These are phyloP conservation scores for Colletes gigas DNA, from an alignment of 1,140 invertebrate genomes.

Conservation along the genomic window DNA sequence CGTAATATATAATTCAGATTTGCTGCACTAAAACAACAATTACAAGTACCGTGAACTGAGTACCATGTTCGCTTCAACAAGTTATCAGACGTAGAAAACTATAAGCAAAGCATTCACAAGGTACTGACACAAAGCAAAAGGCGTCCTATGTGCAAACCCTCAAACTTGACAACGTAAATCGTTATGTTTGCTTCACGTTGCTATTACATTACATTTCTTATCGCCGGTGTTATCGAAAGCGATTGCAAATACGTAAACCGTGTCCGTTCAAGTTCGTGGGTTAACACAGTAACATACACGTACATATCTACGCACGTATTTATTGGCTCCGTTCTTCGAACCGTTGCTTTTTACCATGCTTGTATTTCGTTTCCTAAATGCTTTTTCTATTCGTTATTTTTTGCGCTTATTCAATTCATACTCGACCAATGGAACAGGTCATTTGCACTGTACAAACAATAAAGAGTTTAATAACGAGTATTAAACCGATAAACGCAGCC, in stretches of 20 bases:
- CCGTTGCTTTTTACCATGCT: neutral
- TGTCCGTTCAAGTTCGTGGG: constrained; percentile 39
- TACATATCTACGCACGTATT: constrained; percentile 35
- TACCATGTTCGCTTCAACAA: constrained; percentile 2
- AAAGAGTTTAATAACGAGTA: neutral
- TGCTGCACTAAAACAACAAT: neutral
- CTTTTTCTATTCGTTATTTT: neutral
- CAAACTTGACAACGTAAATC: constrained; percentile 28
- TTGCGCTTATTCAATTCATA: constrained; percentile 28
- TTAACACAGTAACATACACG: constrained; percentile 54
- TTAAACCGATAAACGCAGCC: constrained; percentile 30
- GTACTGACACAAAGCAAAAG: constrained; percentile 66
- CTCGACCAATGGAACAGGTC: neutral
- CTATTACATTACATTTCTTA: neutral
- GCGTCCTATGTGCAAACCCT: constrained; percentile 45
- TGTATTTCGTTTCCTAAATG: neutral
- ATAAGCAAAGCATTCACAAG: constrained; percentile 66
- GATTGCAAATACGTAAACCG: neutral
- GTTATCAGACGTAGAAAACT: constrained; percentile 49
- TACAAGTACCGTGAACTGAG: constrained; percentile 5
- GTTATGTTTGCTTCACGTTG: neutral
- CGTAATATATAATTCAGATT: neutral
- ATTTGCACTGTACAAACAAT: neutral
- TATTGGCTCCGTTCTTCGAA: constrained; percentile 33
- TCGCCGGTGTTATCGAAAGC: neutral